Evolutionary conservation across 1,140 invertebrate genomes (phyloP).

Genomic region (Plectus sambesii): DNA sequence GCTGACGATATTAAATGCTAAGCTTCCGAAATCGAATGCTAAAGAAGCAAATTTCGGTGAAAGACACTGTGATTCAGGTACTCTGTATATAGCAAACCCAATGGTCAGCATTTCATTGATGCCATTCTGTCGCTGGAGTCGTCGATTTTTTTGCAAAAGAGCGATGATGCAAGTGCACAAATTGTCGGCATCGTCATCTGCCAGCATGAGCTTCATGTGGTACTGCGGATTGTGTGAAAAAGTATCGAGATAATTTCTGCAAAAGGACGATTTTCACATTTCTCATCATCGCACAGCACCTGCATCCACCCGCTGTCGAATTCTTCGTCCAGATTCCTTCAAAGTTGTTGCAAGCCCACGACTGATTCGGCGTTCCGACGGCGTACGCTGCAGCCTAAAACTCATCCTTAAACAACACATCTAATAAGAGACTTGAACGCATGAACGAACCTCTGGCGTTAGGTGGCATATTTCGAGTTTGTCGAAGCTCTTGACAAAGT

Average conservation of each 20-base stretch:
- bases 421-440: constrained; percentile 61
- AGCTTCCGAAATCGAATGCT: no score
- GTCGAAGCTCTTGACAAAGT: constrained; percentile 45
- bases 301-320: constrained; percentile 93
- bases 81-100: constrained; percentile 82
- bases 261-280: constrained; percentile 50
- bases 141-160: no score
- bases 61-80: constrained; percentile 48
- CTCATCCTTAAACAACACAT: constrained; percentile 33
- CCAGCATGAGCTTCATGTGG: no score
- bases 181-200: constrained; percentile 56
- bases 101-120: constrained; percentile 82
- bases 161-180: constrained; percentile 66
- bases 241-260: constrained; percentile 75
- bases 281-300: background rate
- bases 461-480: constrained; percentile 82
- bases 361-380: constrained; percentile 35
- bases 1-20: no score
- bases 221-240: no score
- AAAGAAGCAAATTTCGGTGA: no score
- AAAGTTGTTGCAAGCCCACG: constrained; percentile 84
- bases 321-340: constrained; percentile 81
- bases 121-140: constrained; percentile 70
- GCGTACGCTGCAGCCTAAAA: no score
- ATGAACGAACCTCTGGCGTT: constrained; percentile 76